Base-by-base conservation (phyloP, 2,888 invertebrate species). In the Hemaris fuciformis region DNA sequence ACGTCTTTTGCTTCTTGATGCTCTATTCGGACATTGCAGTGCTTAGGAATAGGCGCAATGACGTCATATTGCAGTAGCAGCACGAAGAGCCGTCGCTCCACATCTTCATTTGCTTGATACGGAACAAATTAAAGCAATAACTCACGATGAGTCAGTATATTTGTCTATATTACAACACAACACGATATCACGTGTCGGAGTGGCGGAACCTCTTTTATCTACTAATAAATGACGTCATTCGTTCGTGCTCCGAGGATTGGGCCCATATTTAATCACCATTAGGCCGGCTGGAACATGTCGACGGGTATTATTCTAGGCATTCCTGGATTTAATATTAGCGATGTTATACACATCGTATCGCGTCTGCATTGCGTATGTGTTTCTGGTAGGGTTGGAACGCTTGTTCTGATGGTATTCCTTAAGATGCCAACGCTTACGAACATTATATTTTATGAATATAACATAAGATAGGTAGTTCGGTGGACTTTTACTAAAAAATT, bases 241-340 rank as follows among this genome's bases (percentile, higher is more conserved):
- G 48, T 57, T 45, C n/a, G 41, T 59, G 58, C 66, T 15, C 38
- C 64, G 66, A 57, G 69, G 65, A 68, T 70, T 66, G 66, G 65
- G 67, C 71, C 76, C 70, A 74, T 79, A 79, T 80, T 80, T 77
- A 77, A 80, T 78, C 79, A 80, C 76, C 70, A 80, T 80, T 80
- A 79, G 71, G 66, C 69, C 69, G 66, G 67, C 65, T 65, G 67
- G 59, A 60, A 60, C 68, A 66, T 66, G 71, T 71, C 73, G 80
- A 77, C 76, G 75, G 73, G 70, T 74, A 76, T 79, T 80, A 75
- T 71, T 68, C 64, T 41, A 45, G 62, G 43, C 53, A 59, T 59
- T 63, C 15, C 41, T 48, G 42, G 57, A 48, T 60, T 63, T 60
- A 59, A 57, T 53, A 31, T 53, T 53, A 53, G 53, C 27, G 53